Percentiles rank a stretch among this genome's conserved stretches.
These are phyloP conservation scores for Lamprologus callipterus DNA, from an alignment of 2,113 vertebrate species.

Conservation along the genomic window DNA sequence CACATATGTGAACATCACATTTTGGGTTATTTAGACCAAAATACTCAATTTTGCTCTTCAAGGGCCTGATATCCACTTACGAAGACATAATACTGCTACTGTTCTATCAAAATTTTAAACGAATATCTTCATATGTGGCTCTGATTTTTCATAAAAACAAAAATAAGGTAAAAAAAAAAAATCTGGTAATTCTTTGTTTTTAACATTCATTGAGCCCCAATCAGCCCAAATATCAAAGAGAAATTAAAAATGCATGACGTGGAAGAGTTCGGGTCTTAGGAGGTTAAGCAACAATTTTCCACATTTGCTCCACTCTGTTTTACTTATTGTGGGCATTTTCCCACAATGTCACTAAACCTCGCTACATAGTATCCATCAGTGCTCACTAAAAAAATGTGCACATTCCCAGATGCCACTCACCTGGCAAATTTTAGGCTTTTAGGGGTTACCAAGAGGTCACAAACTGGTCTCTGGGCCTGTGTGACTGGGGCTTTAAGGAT, in stretches of 20 bases:
- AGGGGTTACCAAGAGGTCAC: not conserved
- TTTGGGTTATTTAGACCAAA: no score
- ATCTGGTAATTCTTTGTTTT: no score
- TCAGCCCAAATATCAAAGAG: no score
- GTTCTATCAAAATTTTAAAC: not conserved
- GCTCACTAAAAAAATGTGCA: not conserved
- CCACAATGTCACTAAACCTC: not conserved
- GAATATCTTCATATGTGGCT: not conserved
- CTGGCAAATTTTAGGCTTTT: not conserved
- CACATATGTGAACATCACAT: not conserved
- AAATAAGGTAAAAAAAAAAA: not conserved
- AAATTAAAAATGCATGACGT: no score
- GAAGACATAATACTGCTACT: not conserved
- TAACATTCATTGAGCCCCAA: no score
- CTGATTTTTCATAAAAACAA: not conserved
- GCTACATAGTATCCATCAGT: fast-evolving
- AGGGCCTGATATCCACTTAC: no score
- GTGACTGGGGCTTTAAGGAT: not conserved
- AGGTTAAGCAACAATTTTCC: not conserved
- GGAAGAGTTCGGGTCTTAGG: no score
- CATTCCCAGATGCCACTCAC: not conserved
- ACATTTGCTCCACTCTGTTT: not conserved
- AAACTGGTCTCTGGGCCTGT: not conserved
- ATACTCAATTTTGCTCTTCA: no score
- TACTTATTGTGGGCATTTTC: not conserved